Conservation (phyloP, 2,888 invertebrate genomes). For the Ptychoptera albimana region DNA sequence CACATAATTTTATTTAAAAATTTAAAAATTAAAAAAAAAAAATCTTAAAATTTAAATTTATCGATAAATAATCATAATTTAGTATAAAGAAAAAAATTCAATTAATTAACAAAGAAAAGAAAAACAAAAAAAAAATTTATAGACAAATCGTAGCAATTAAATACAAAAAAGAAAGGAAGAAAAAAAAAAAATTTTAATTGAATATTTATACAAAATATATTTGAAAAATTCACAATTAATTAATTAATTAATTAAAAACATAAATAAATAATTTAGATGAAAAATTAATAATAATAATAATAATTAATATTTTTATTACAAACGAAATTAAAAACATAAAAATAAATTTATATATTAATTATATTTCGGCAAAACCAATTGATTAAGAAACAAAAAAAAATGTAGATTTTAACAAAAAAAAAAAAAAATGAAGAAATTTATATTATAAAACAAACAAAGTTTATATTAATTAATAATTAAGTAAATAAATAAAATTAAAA, state of each 20-base stretch:
- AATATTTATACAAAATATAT: too few relatives aligned
- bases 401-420: conserved; percentile 3
- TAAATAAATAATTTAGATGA: background rate
- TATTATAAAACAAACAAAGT: background rate
- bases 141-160: too few relatives aligned
- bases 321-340: conserved; percentile 1
- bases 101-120: too few relatives aligned
- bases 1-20: conserved; percentile 3
- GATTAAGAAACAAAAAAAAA: conserved; percentile 7
- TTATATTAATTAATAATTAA: background rate
- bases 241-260: too few relatives aligned
- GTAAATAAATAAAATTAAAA: conserved; percentile 2
- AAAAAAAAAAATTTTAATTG: too few relatives aligned
- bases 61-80: too few relatives aligned
- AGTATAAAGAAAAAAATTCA: too few relatives aligned
- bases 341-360: background rate
- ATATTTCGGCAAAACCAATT: background rate
- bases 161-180: too few relatives aligned
- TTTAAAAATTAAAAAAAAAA: conserved; percentile 1
- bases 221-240: too few relatives aligned
- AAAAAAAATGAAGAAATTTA: conserved; percentile 7
- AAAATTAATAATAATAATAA: background rate
- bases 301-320: background rate
- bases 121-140: background rate
- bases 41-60: background rate